These are phyloP conservation scores for Diacarnus erythraeanus DNA, from an alignment of 37 sponge, comb jelly and placozoan species.

Conservation along the genomic window DNA sequence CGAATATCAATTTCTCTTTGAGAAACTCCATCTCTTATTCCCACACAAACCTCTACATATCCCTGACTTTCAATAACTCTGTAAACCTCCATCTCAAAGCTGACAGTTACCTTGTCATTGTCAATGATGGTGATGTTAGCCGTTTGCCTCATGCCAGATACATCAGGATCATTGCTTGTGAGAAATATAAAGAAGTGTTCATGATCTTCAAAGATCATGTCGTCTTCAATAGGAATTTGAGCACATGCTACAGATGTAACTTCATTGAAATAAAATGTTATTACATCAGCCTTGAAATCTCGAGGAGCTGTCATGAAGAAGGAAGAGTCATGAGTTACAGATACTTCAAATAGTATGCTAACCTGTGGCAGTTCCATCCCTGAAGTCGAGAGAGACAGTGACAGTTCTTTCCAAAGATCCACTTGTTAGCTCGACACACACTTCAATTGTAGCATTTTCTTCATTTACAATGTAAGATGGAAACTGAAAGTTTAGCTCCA, in stretches of 20 bases:
- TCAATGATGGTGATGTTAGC: background rate
- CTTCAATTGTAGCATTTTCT: background rate
- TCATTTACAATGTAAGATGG: background rate
- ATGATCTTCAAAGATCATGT: background rate
- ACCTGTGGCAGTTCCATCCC: background rate
- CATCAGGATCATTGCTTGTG: background rate
- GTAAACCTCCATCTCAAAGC: conserved; percentile 2
- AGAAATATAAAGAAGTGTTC: background rate
- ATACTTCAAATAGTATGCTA: background rate
- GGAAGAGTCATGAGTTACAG: background rate
- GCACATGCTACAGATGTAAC: background rate
- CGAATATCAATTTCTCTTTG: background rate
- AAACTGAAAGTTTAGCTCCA: background rate
- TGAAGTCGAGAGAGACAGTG: background rate
- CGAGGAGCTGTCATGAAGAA: background rate
- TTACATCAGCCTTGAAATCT: background rate
- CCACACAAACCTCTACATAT: background rate
- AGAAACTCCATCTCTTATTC: background rate
- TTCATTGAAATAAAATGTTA: background rate
- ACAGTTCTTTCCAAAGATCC: background rate
- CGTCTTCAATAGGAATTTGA: background rate
- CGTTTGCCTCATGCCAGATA: background rate
- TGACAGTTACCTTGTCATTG: conserved; percentile 7
- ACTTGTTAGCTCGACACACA: background rate
- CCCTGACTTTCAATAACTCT: background rate